These are phyloP conservation scores for Proales similis DNA, from an alignment of 1,140 invertebrate genomes.

Conservation along the genomic window DNA sequence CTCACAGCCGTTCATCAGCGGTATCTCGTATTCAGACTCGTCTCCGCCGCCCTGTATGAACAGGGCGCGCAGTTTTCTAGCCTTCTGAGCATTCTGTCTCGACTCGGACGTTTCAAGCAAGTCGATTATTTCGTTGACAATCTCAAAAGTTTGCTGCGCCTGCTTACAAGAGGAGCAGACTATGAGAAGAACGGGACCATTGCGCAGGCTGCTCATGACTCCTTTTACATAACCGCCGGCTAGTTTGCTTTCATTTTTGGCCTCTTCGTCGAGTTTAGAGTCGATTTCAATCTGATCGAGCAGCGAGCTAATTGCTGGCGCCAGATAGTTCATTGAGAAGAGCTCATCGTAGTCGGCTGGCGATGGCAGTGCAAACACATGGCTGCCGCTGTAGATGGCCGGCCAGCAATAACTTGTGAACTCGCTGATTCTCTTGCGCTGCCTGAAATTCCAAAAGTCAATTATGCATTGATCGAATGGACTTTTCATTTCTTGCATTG, in stretches of 20 bases:
- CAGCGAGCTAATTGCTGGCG: neutral
- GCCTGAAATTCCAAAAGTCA: too few species aligned
- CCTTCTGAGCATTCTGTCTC: too few species aligned
- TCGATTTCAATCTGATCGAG: conserved; percentile 1
- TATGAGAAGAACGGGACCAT: conserved; percentile 24
- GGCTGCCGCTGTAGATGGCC: neutral
- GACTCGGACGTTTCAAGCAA: neutral
- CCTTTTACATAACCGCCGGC: conserved; percentile 3
- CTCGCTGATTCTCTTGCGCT: too few species aligned
- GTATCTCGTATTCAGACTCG: conserved; percentile 18
- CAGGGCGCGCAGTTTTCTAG: neutral
- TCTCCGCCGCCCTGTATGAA: conserved; percentile 29
- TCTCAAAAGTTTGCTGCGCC: conserved; percentile 20
- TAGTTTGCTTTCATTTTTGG: conserved; percentile 5
- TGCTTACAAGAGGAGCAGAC: conserved; percentile 14
- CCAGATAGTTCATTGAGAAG: neutral
- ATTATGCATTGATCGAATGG: too few species aligned
- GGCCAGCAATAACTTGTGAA: neutral
- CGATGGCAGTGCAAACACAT: neutral
- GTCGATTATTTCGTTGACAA: conserved; percentile 21
- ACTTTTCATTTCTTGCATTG: too few species aligned
- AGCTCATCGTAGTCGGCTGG: neutral
- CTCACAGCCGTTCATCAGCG: conserved; percentile 18
- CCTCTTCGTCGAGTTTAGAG: neutral
- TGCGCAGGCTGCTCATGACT: neutral